A percentile compares a stretch with the other conserved stretches of the same genome.
These are phyloP conservation scores for Phengaris alcon DNA, from an alignment of 2,888 invertebrate genomes.

Conservation along the genomic window DNA sequence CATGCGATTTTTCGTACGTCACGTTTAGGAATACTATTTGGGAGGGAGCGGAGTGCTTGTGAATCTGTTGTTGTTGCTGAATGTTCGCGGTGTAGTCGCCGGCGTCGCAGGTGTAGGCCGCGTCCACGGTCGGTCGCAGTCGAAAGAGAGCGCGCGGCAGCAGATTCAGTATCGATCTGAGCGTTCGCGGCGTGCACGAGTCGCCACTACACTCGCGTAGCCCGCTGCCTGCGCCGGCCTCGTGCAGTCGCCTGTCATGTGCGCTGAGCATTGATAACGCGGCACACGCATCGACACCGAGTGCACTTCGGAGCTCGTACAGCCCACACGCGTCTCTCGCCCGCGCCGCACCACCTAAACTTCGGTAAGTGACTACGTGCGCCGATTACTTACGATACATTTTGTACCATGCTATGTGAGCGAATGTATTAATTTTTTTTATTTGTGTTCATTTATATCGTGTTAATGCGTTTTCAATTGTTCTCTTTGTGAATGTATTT, in stretches of 20 bases:
- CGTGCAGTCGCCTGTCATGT: slow-evolving; percentile 69
- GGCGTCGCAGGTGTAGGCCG: slow-evolving; percentile 43
- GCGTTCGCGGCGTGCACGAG: slow-evolving; percentile 65
- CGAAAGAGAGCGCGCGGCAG: slow-evolving; percentile 65
- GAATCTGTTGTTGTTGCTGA: too few species aligned
- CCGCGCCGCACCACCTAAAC: slow-evolving; percentile 46
- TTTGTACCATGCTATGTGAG: slow-evolving; percentile 36
- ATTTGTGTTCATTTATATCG: not conserved
- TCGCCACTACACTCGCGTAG: slow-evolving; percentile 71
- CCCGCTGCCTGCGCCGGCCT: slow-evolving; percentile 76
- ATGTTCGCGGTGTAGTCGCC: slow-evolving; percentile 46
- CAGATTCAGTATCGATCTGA: slow-evolving; percentile 70
- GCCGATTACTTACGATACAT: slow-evolving; percentile 35
- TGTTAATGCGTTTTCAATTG: not conserved
- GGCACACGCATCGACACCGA: slow-evolving; percentile 51
- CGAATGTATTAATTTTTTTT: slow-evolving; percentile 40
- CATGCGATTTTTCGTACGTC: slow-evolving; percentile 63
- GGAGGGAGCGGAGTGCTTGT: slow-evolving; percentile 51
- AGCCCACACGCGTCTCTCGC: slow-evolving; percentile 45
- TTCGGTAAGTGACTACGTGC: slow-evolving; percentile 49
- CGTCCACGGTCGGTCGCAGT: slow-evolving; percentile 53
- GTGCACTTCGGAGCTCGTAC: slow-evolving; percentile 48
- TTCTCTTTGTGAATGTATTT: not conserved
- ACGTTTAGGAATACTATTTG: slow-evolving; percentile 61
- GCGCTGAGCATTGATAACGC: slow-evolving; percentile 65